These are phyloP conservation scores for Pheosia gnoma DNA, from an alignment of 2,888 invertebrate genomes.

Conservation along the genomic window DNA sequence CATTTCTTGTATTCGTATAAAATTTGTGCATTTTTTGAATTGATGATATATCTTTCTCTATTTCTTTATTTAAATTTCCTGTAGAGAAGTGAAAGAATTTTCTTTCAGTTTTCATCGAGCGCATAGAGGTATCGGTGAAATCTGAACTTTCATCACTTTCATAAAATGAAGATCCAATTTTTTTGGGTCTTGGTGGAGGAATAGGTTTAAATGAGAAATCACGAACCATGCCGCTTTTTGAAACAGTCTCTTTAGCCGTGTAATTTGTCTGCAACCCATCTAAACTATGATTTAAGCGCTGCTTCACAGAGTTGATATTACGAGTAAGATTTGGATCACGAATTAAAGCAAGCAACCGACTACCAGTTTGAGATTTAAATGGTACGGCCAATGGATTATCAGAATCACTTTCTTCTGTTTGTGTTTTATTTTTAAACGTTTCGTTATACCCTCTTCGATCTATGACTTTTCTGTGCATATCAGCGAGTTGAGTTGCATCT, in stretches of 20 bases:
- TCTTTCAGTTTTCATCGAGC: slow-evolving; percentile 67
- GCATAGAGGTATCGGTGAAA: slow-evolving; percentile 66
- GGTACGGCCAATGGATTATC: slow-evolving; percentile 53
- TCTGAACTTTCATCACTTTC: slow-evolving; percentile 78
- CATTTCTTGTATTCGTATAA: slow-evolving; percentile 59
- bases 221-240: slow-evolving; percentile 33
- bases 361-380: slow-evolving; percentile 82
- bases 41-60: slow-evolving; percentile 74
- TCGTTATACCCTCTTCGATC: slow-evolving; percentile 85
- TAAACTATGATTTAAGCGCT: slow-evolving; percentile 45
- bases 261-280: slow-evolving; percentile 47
- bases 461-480: slow-evolving; percentile 88
- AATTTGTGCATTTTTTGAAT: slow-evolving; percentile 78
- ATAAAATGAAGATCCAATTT: slow-evolving; percentile 66
- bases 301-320: slow-evolving; percentile 55
- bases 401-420: slow-evolving; percentile 30
- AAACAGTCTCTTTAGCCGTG: slow-evolving; percentile 28
- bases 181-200: slow-evolving; percentile 71
- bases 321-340: slow-evolving; percentile 76
- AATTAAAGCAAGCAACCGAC: slow-evolving; percentile 86
- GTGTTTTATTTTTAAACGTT: slow-evolving; percentile 41
- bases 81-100: slow-evolving; percentile 77
- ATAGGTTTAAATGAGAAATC: slow-evolving; percentile 63
- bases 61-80: slow-evolving; percentile 75
- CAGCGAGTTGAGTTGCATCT: slow-evolving; percentile 86